phyloP scores from a whole-genome alignment of 2,113 vertebrate species.

The Charina bottae region DNA sequence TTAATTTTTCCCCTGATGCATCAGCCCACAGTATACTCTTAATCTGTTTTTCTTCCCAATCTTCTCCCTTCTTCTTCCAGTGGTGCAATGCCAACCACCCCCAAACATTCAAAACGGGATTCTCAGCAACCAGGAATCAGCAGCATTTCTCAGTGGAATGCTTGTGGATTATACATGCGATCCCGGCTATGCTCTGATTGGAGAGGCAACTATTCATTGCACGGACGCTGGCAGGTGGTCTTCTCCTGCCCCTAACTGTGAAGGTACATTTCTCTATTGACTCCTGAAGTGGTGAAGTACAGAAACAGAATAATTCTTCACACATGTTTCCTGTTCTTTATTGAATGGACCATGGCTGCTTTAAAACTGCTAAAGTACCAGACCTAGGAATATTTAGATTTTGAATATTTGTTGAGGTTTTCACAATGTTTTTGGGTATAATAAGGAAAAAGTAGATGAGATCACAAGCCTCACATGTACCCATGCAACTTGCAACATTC shows the following conservation, averaged over 20 bases:
- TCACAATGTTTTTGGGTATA: too few relatives aligned
- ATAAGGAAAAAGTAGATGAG: too few relatives aligned
- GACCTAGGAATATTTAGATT: too few relatives aligned
- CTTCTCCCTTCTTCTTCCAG: background rate
- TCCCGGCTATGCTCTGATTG: constrained; percentile 53
- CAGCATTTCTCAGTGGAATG: constrained; percentile 47
- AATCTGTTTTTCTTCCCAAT: background rate
- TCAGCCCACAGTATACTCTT: background rate
- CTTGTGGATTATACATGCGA: constrained; percentile 70
- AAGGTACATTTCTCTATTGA: constrained; percentile 71
- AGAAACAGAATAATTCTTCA: too few relatives aligned
- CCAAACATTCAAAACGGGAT: background rate
- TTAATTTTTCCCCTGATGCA: background rate
- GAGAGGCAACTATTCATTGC: constrained; percentile 62
- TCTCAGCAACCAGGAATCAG: background rate
- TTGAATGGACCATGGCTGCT: too few relatives aligned
- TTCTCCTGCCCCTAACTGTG: constrained; percentile 51
- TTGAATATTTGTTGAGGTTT: too few relatives aligned
- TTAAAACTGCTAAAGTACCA: too few relatives aligned
- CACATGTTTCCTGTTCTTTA: too few relatives aligned
- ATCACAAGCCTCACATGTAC: too few relatives aligned
- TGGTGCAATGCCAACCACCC: background rate
- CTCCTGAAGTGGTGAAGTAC: too few relatives aligned
- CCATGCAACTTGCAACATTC: too few relatives aligned
- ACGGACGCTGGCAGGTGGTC: constrained; percentile 68